Evolutionary conservation across 2,113 vertebrate genomes (phyloP).

Genomic region (Triplophysa rosa): DNA sequence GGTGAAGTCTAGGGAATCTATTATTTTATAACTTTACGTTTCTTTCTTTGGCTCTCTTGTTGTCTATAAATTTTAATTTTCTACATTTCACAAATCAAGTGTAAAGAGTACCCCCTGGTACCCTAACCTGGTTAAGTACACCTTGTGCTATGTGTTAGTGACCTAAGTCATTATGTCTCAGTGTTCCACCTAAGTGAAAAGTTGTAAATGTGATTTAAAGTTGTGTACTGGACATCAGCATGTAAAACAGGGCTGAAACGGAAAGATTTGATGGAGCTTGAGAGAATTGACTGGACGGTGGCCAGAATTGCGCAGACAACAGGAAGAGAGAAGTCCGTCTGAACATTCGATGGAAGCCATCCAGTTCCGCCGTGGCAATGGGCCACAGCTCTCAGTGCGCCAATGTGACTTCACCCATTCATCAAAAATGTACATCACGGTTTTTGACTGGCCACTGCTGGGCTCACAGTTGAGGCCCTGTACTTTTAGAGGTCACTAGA

Average conservation of each 20-base stretch:
- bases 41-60: no score
- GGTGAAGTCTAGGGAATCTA: no score
- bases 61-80: no score
- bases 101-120: neutral
- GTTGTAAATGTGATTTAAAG: neutral
- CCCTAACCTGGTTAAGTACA: neutral
- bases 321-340: neutral
- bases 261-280: conserved; percentile 21
- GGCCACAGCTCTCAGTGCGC: neutral
- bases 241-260: neutral
- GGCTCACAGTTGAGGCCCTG: conserved; percentile 11
- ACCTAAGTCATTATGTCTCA: neutral
- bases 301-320: neutral
- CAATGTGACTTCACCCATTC: conserved; percentile 11
- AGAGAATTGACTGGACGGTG: conserved; percentile 1
- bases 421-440: conserved; percentile 13
- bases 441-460: conserved; percentile 14
- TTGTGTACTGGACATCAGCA: neutral
- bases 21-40: no score
- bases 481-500: conserved; percentile 28
- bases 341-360: conserved; percentile 5
- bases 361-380: conserved; percentile 2
- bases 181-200: conserved; percentile 26
- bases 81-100: no score
- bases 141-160: no score